A percentile compares a stretch with the other conserved stretches of the same genome.
Evolutionary conservation across 2,113 vertebrate genomes (phyloP).

Genomic region (Trichomycterus rosablanca): DNA sequence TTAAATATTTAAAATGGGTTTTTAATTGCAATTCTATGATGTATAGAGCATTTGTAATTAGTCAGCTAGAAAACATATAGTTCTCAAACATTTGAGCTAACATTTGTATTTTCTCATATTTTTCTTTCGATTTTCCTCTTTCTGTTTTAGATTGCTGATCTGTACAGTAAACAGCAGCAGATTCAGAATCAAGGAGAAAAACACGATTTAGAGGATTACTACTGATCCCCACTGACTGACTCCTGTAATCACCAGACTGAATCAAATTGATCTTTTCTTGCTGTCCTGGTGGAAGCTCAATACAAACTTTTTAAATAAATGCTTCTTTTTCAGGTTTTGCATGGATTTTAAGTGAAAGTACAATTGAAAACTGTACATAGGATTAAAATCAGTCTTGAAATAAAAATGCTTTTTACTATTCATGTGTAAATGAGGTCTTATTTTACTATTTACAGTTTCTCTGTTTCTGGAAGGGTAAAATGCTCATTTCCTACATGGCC

Average conservation of each 20-base stretch:
- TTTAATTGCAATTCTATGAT: no score
- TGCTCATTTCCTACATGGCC: no score
- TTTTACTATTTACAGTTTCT: no score
- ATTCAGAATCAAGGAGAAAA: conserved; percentile 82
- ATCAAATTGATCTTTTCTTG: not conserved
- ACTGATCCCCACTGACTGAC: conserved; percentile 57
- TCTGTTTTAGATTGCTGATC: conserved; percentile 72
- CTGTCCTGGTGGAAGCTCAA: not conserved
- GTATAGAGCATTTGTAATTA: no score
- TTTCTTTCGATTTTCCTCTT: no score
- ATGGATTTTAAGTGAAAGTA: conserved; percentile 15
- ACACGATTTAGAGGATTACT: conserved; percentile 71
- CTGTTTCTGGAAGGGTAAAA: no score
- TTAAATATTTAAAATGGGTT: no score
- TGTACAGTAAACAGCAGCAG: conserved; percentile 86
- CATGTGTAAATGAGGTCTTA: no score
- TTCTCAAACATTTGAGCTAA: no score
- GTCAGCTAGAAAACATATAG: no score
- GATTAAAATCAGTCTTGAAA: conserved; percentile 23
- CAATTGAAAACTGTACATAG: conserved; percentile 33
- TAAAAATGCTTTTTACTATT: conserved; percentile 26
- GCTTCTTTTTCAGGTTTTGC: not conserved
- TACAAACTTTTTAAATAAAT: not conserved
- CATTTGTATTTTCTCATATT: no score
- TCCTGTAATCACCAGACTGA: not conserved